Evolutionary conservation across 2,888 invertebrate species (phyloP).

Genomic region (Drosophila kanekoi): DNA sequence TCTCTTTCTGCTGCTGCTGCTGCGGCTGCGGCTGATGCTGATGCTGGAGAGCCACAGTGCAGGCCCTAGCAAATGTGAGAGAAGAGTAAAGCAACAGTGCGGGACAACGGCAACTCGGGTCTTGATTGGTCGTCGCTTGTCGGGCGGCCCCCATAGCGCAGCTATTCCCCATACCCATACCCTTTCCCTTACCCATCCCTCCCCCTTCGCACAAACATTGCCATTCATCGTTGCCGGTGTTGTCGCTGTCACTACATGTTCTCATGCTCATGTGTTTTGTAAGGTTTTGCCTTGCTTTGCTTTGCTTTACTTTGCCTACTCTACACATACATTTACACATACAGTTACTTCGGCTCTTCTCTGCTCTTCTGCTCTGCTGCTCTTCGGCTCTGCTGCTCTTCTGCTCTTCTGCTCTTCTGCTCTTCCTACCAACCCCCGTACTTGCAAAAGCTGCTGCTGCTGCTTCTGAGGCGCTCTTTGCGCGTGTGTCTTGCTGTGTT

Average conservation of each 20-base stretch:
- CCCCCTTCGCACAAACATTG: not conserved
- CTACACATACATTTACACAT: not conserved
- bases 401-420: constrained; percentile 5
- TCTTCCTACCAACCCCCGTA: constrained; percentile 13
- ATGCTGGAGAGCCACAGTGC: constrained; percentile 24
- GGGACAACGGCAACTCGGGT: constrained; percentile 54
- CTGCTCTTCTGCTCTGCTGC: not conserved
- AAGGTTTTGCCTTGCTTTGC: constrained; percentile 30
- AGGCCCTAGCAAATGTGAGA: constrained; percentile 22
- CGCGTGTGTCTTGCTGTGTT: constrained; percentile 18
- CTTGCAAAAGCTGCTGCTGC: constrained; percentile 15
- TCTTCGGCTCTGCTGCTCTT: constrained; percentile 16
- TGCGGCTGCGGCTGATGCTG: constrained; percentile 37
- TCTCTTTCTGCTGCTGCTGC: constrained; percentile 44
- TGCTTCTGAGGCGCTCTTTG: constrained; percentile 20
- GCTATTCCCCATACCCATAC: constrained; percentile 19
- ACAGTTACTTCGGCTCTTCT: constrained; percentile 23
- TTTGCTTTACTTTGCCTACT: constrained; percentile 6
- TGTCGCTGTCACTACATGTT: constrained; percentile 32
- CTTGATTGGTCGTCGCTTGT: constrained; percentile 72
- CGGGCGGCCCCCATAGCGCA: constrained; percentile 47
- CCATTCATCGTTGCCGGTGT: constrained; percentile 20
- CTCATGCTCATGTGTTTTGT: constrained; percentile 42
- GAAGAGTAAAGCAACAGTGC: constrained; percentile 70
- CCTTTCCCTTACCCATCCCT: constrained; percentile 6